Conservation (phyloP, 1,140 invertebrate species). For the Cryptotermes secundus region DNA sequence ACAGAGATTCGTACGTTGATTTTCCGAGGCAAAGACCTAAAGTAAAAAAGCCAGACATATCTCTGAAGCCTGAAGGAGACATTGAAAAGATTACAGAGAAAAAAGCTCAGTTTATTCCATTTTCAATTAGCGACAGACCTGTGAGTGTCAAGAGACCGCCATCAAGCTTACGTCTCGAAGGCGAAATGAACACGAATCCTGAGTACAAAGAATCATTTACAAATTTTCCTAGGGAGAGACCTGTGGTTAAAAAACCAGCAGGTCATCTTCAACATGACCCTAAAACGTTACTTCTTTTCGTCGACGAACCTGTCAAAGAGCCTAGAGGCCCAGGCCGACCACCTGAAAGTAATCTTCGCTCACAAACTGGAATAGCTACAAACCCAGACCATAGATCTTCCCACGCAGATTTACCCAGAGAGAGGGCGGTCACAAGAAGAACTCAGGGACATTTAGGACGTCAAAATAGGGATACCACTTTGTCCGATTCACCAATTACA, state of each 20-base stretch:
- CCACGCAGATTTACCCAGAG: not conserved
- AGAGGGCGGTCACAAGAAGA: not conserved
- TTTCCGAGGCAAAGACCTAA: slow-evolving; percentile 41
- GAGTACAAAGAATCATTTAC: slow-evolving; percentile 46
- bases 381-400: not conserved
- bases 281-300: not conserved
- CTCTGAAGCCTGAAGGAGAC: slow-evolving; percentile 40
- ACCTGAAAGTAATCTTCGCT: not conserved
- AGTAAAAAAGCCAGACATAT: slow-evolving; percentile 33
- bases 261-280: not conserved
- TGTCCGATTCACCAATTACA: not conserved
- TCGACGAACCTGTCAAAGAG: not conserved
- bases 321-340: not conserved
- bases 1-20: slow-evolving; percentile 49
- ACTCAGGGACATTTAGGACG: not conserved
- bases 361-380: not conserved
- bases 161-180: slow-evolving; percentile 44
- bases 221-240: slow-evolving; percentile 24
- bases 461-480: not conserved
- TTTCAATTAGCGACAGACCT: slow-evolving; percentile 40
- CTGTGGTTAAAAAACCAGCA: not conserved
- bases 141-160: slow-evolving; percentile 47
- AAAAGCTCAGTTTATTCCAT: slow-evolving; percentile 16
- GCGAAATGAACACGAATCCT: slow-evolving; percentile 42
- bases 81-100: slow-evolving; percentile 41